Evolutionary conservation across 92 coral and sea anemone species (phyloP), one percentile per base, ranked within the genome.

Genomic region (Umimayanthus chanpuru): DNA sequence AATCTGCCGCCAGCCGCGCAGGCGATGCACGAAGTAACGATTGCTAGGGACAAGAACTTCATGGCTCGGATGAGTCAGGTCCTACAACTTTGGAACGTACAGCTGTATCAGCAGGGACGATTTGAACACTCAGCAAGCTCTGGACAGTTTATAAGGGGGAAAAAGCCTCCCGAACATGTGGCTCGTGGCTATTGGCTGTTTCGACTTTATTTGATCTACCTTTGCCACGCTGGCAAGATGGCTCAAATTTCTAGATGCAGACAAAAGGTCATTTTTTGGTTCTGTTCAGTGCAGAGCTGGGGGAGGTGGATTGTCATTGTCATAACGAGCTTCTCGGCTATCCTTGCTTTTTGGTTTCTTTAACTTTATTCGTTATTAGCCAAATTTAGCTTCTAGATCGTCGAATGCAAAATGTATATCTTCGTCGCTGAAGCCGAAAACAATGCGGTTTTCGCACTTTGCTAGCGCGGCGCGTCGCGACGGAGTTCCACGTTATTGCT

Each of bases 211-310:
- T 43, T 83, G 87, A 68, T 83, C 78, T 83, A 15, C 66, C 26
- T 49, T 25, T 83, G 87, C 87, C 87, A 83, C 78, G 87, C 87
- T 70, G 87, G 87, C 87, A 83, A 44, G 8, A 43, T 41, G 87
- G 74, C 14, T 83, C 87, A 83, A 26, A 40, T 83, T 83, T 83
- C 87, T 43, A 8, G 77, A 44, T 7, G 39, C 65, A 70, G 41
- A 79, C 47, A 76, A 76, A 76, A 41, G 47, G 50, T 41, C 47
- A 14, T 21, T 76, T 15, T 38, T 40, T 6, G 1, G 7, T 28
- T n/a, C 73, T 28, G 5, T 10, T 23, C 14, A 6, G 5, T 5
- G 71, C n/a, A 4, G 9, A 9, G 28, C 2, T 3, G 4, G 0
- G 7, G 29, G 2, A 32, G 36, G 2, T 2, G 36, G 36, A 32